Percentiles rank a stretch among this genome's conserved stretches.
Conservation (phyloP, 2,113 vertebrate species). For the Ptilonorhynchus violaceus region DNA sequence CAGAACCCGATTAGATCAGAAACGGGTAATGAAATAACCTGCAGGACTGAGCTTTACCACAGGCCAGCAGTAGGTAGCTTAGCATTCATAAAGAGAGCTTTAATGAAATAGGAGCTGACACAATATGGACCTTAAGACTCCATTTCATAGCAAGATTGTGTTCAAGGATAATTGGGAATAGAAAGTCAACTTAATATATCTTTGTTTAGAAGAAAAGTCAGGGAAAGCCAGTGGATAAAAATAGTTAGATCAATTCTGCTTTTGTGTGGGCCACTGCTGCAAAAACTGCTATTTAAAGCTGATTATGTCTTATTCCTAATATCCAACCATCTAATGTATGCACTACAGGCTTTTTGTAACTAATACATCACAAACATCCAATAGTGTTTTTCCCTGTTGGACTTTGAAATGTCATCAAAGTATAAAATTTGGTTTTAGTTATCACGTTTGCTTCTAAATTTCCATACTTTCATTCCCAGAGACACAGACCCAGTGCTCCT, state of each 20-base stretch:
- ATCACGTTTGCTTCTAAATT: not conserved
- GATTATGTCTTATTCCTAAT: not conserved
- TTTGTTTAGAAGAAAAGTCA: not conserved
- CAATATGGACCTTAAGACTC: not conserved
- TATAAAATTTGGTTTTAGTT: not conserved
- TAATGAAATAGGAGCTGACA: constrained; percentile 40
- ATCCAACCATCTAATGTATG: not conserved
- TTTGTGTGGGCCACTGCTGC: not conserved
- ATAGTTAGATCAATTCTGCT: not conserved
- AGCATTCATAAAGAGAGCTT: constrained; percentile 9
- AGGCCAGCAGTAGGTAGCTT: constrained; percentile 12
- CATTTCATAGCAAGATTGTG: constrained; percentile 11
- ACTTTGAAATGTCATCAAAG: not conserved
- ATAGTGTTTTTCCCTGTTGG: not conserved
- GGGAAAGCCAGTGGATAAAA: not conserved
- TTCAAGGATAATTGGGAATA: constrained; percentile 4
- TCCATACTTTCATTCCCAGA: not conserved
- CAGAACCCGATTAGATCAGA: constrained; percentile 41
- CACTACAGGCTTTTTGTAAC: not conserved
- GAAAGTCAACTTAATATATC: constrained; percentile 13
- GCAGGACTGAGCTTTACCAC: constrained; percentile 18
- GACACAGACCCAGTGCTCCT: constrained; percentile 52
- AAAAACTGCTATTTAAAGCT: not conserved
- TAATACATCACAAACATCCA: not conserved
- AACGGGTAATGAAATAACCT: constrained; percentile 32